Conservation (phyloP, 92 coral and sea anemone genomes). For the Meandrina meandrites region DNA sequence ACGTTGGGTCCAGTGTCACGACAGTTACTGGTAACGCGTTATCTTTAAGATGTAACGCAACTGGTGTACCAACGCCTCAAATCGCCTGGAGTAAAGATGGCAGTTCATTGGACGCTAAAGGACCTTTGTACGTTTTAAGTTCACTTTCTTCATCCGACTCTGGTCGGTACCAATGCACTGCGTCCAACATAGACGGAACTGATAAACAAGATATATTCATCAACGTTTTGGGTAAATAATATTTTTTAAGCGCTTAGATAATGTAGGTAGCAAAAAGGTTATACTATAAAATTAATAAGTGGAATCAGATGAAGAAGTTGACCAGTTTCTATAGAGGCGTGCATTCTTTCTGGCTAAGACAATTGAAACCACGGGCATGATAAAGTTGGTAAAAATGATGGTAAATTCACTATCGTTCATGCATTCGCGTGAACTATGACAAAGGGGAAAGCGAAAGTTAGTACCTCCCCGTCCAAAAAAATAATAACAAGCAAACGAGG, state of each 20-base stretch:
- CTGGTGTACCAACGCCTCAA: slow-evolving; percentile 73
- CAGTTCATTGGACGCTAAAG: slow-evolving; percentile 40
- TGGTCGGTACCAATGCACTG: slow-evolving; percentile 84
- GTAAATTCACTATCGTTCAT: no score
- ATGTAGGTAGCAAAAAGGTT: not conserved
- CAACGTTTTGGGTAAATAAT: slow-evolving; percentile 61
- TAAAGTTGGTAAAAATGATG: not conserved
- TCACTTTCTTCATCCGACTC: slow-evolving; percentile 61
- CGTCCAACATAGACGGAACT: slow-evolving; percentile 78
- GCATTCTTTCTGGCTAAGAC: not conserved
- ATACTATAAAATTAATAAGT: not conserved
- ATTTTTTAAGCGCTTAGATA: not conserved
- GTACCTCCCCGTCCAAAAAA: no score
- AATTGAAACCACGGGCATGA: not conserved
- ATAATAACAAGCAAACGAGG: no score
- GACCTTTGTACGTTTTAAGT: slow-evolving; percentile 33
- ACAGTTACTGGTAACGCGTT: slow-evolving; percentile 72
- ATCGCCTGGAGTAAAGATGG: slow-evolving; percentile 71
- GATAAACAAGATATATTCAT: slow-evolving; percentile 49
- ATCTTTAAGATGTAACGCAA: slow-evolving; percentile 73
- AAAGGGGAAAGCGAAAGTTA: no score
- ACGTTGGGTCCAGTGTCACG: slow-evolving; percentile 69
- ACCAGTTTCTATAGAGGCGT: not conserved
- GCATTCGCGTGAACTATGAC: not conserved
- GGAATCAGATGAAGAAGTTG: not conserved